Base-by-base conservation (phyloP, 2,888 invertebrate species). In the Bombyx huttoni region DNA sequence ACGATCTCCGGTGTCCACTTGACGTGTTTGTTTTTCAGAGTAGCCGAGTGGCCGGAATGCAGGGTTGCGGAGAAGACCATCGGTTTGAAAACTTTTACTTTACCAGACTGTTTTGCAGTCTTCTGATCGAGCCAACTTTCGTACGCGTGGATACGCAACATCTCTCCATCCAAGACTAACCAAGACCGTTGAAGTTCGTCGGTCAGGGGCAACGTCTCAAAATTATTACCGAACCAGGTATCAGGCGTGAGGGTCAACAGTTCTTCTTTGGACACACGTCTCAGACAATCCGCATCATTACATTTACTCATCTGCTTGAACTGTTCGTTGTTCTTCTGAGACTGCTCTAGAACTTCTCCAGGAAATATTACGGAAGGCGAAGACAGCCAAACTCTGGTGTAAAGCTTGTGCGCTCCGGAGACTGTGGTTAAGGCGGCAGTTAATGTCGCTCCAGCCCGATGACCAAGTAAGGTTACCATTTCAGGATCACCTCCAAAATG, bases 391-490 rank as follows among this genome's bases (percentile, higher is more conserved):
- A 92, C 94, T 51, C 93, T 86, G 0, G 92, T 86, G 67, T 96
- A 96, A 6, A 96, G 83, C 49, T 91, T 91, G 51, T 92, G 90
- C 3, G 92, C 86, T 53, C 90, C 60, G 74, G 83, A 10, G 86
- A 91, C 73, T 58, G 93, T 79, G 67, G 92, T 90, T 47, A 97
- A 79, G 0, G 95, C 94, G 0, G 95, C 93, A 0, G 95, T 94
- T 12, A 96, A 78, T 0, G 96, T 96, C 0, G 94, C 96, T 1
- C 96, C 96, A 0, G 96, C 95, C 24, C 94, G 90, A 70, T 96
- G 96, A 0, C 96, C 97, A 64, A 96, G 90, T 46, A 97, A 70
- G 0, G 96, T 96, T 0, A 97, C 94, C 3, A 94, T 90, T 0
- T 89, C 84, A 0, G 92, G 91, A 72, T 96, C 93, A 0, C 96